Percentiles rank a stretch among this genome's conserved stretches.
These are phyloP conservation scores for Antechinus flavipes DNA, from an alignment of 2,113 vertebrate genomes.

Conservation along the genomic window DNA sequence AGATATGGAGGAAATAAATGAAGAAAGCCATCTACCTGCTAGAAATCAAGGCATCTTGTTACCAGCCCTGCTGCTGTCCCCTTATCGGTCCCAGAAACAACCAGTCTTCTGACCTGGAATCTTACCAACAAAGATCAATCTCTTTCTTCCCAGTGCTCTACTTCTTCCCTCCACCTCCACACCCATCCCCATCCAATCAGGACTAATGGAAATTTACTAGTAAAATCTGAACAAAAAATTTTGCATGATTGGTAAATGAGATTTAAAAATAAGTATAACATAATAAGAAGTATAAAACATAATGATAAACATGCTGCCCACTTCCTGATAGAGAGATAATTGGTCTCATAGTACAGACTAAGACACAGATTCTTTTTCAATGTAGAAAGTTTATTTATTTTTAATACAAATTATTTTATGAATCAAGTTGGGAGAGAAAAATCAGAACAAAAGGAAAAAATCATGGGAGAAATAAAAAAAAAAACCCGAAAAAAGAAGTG, in stretches of 20 bases:
- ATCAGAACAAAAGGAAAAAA: no score
- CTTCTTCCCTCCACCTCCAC: not conserved
- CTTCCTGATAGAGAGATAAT: not conserved
- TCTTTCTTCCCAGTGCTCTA: not conserved
- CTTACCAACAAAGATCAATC: not conserved
- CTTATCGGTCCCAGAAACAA: not conserved
- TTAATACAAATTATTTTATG: no score
- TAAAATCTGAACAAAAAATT: not conserved
- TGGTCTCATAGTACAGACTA: not conserved
- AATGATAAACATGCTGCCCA: not conserved
- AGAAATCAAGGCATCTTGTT: not conserved
- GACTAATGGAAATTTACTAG: not conserved
- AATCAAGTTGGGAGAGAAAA: no score
- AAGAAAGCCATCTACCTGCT: not conserved
- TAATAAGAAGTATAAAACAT: not conserved
- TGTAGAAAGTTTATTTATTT: no score
- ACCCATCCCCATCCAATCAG: not conserved
- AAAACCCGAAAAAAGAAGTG: no score
- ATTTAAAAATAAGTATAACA: not conserved
- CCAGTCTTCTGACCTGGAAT: not conserved
- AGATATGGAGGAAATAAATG: not conserved
- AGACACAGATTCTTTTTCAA: not conserved
- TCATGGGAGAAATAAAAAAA: no score
- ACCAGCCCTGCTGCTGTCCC: not conserved
- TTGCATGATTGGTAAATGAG: not conserved